Conservation (phyloP, 2,888 invertebrate genomes). For the Gryllus longicercus region DNA sequence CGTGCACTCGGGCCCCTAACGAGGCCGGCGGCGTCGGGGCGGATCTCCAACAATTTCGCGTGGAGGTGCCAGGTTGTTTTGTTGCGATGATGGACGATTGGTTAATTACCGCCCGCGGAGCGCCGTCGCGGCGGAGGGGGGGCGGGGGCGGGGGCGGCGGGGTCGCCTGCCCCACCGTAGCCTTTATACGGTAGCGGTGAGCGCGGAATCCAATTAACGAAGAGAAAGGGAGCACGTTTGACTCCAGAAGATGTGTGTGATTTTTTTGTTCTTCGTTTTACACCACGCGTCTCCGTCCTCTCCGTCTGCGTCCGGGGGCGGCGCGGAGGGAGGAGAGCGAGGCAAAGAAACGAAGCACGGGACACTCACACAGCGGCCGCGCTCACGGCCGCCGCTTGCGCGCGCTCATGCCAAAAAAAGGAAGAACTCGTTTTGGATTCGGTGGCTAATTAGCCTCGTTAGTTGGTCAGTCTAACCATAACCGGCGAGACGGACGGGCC, state of each 20-base stretch:
- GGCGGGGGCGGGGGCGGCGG: neutral
- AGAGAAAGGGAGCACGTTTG: neutral
- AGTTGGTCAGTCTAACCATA: slow-evolving; percentile 47
- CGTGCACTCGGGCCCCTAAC: no score
- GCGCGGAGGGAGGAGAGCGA: neutral
- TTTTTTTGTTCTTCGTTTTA: slow-evolving; percentile 6
- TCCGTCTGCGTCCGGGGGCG: neutral
- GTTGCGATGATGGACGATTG: no score
- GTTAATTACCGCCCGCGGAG: no score
- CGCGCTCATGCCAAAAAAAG: neutral
- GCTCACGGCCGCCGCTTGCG: no score
- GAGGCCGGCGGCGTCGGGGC: no score
- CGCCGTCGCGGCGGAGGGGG: neutral
- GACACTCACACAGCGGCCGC: neutral
- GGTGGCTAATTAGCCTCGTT: slow-evolving; percentile 52
- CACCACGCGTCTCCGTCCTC: neutral
- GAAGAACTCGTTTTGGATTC: slow-evolving; percentile 50
- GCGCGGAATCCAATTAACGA: slow-evolving; percentile 17
- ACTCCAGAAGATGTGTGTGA: slow-evolving; percentile 17
- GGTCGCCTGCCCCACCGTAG: neutral
- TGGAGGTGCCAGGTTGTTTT: no score
- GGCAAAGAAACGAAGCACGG: neutral
- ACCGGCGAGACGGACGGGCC: slow-evolving; percentile 43
- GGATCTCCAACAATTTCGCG: no score
- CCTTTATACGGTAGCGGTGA: neutral